Percentiles rank a stretch among this genome's conserved stretches.
These are phyloP conservation scores for Lepidonotus clava DNA, from an alignment of 2,888 invertebrate genomes.

Conservation along the genomic window DNA sequence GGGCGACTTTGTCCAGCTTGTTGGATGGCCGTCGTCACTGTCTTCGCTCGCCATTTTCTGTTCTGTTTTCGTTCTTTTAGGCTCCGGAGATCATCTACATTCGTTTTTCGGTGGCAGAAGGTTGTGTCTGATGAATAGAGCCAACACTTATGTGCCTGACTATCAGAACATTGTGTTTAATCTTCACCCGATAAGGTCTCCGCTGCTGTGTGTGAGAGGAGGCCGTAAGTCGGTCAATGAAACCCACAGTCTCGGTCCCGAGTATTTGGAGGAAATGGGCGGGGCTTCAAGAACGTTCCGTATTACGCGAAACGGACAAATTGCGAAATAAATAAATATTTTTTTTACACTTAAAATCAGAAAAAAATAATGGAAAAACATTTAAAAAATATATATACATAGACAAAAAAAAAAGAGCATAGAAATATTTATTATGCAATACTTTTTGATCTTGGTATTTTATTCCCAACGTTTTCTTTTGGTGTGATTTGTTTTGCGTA, in stretches of 20 bases:
- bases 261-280: neutral
- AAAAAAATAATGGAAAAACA: neutral
- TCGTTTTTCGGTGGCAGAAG: too few relatives aligned
- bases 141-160: neutral
- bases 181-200: neutral
- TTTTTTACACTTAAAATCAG: neutral
- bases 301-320: neutral
- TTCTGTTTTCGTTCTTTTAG: neutral
- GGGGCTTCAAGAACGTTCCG: neutral
- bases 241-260: neutral
- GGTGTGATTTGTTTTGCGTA: too few relatives aligned
- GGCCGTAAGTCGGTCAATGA: neutral
- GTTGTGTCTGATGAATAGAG: neutral
- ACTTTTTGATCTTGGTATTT: too few relatives aligned
- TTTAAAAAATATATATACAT: neutral
- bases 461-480: too few relatives aligned
- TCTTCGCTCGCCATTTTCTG: conserved; percentile 55
- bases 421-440: too few relatives aligned
- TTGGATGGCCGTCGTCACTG: conserved; percentile 57
- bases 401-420: too few relatives aligned
- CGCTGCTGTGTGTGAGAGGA: neutral
- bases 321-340: neutral
- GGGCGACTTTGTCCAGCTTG: conserved; percentile 60
- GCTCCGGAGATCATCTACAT: neutral
- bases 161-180: conserved; percentile 11